Conservation (phyloP, 2,113 vertebrate species). For the Ophiodon elongatus region DNA sequence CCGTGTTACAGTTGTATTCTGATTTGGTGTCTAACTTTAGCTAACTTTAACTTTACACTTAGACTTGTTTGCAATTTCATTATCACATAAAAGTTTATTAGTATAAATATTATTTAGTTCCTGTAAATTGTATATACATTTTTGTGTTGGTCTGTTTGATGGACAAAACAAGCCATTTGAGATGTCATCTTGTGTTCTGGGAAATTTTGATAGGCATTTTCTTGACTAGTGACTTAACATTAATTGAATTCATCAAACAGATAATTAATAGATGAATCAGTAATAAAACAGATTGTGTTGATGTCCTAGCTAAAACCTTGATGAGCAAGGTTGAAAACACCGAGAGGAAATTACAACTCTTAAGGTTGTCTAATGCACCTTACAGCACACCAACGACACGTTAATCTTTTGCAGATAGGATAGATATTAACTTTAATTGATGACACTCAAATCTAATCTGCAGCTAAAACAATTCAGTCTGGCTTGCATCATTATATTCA, state of each 20-base stretch:
- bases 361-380: neutral
- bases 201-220: neutral
- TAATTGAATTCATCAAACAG: neutral
- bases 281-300: neutral
- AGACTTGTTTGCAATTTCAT: slow-evolving; percentile 3
- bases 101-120: too few species aligned
- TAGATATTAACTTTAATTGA: neutral
- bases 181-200: neutral
- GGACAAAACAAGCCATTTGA: too few species aligned
- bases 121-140: neutral
- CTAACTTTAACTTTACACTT: too few species aligned
- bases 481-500: neutral
- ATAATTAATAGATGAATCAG: neutral
- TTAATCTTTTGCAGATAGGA: neutral
- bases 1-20: neutral
- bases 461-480: neutral
- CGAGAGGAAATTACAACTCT: neutral
- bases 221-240: neutral
- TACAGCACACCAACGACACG: neutral
- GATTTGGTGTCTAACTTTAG: neutral
- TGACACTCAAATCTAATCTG: slow-evolving; percentile 3
- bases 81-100: too few species aligned
- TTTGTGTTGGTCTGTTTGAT: too few species aligned
- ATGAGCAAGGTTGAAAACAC: neutral
- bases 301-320: neutral